Conservation (phyloP, 1,140 invertebrate species). For the Drosophila pectinifera region DNA sequence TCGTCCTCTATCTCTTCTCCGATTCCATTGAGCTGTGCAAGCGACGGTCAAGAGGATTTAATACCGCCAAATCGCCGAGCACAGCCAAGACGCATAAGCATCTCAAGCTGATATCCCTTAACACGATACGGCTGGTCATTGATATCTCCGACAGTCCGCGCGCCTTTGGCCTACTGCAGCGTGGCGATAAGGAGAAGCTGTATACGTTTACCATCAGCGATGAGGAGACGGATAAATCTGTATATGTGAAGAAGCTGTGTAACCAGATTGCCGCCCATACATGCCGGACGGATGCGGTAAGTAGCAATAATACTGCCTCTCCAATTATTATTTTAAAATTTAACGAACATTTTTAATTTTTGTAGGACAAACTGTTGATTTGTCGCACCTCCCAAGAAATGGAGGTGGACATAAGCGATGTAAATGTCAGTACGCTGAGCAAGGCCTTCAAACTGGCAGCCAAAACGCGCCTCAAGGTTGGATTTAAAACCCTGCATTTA, state of each 20-base stretch:
- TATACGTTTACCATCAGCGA: slow-evolving; percentile 94
- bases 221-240: slow-evolving; percentile 91
- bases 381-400: slow-evolving; percentile 90
- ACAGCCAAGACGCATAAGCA: slow-evolving; percentile 94
- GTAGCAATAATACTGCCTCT: slow-evolving; percentile 59
- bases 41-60: slow-evolving; percentile 92
- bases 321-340: no score
- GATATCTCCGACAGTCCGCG: slow-evolving; percentile 94
- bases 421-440: slow-evolving; percentile 92
- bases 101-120: slow-evolving; percentile 94
- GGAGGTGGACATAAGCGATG: slow-evolving; percentile 93
- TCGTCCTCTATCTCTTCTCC: slow-evolving; percentile 96
- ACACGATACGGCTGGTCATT: slow-evolving; percentile 94
- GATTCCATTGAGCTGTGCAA: slow-evolving; percentile 97
- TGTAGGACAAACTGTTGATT: slow-evolving; percentile 86
- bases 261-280: slow-evolving; percentile 95
- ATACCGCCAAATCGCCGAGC: slow-evolving; percentile 89
- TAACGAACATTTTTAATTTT: no score
- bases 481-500: not conserved
- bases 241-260: slow-evolving; percentile 92
- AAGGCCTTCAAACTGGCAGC: slow-evolving; percentile 95
- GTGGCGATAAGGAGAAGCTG: slow-evolving; percentile 93
- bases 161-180: slow-evolving; percentile 94
- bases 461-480: slow-evolving; percentile 92
- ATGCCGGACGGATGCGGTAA: slow-evolving; percentile 92